Conservation (phyloP, 2,113 vertebrate genomes). For the Rhinopithecus roxellana region DNA sequence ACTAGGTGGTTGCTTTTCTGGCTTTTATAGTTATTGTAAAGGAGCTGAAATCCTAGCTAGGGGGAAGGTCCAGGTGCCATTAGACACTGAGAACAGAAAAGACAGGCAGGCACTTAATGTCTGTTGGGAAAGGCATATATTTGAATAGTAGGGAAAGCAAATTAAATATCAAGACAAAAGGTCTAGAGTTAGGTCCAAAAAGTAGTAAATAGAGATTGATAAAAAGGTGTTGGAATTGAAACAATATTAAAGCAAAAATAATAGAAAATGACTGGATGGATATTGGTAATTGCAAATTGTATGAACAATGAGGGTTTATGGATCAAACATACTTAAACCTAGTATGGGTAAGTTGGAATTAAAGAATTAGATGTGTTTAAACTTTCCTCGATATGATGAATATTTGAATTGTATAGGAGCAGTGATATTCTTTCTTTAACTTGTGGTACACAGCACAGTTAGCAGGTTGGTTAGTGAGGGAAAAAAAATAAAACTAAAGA, state of each 20-base stretch:
- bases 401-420: background rate
- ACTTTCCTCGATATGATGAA: background rate
- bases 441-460: background rate
- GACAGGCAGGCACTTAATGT: background rate
- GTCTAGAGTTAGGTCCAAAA: background rate
- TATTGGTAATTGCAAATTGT: background rate
- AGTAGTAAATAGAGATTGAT: background rate
- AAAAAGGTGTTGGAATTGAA: background rate
- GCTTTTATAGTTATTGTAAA: background rate
- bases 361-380: background rate
- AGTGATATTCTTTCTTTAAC: background rate
- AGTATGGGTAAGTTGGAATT: background rate
- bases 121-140: background rate
- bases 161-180: background rate
- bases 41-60: background rate
- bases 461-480: background rate
- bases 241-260: background rate
- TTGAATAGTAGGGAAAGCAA: background rate
- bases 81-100: background rate
- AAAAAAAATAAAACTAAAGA: background rate
- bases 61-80: too few species aligned
- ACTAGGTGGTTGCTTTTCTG: background rate
- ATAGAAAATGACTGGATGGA: background rate
- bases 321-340: background rate
- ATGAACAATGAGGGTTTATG: too few species aligned